Evolutionary conservation across 2,888 invertebrate species (phyloP).

Genomic region (Nasonia oneida): DNA sequence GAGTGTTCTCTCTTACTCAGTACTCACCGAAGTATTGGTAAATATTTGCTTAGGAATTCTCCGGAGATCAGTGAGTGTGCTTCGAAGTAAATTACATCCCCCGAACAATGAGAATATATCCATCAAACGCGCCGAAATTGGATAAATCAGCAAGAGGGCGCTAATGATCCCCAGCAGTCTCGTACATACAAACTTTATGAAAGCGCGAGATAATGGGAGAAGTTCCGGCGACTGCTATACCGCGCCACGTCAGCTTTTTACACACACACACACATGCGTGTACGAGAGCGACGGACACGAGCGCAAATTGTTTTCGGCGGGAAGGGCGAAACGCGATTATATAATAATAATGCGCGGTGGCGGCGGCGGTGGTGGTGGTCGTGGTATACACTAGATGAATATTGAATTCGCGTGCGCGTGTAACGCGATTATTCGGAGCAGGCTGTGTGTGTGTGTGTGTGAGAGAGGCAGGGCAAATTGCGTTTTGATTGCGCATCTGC

Average conservation of each 20-base stretch:
- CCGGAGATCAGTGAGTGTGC: not conserved
- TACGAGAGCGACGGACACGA: not conserved
- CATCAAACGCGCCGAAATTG: not conserved
- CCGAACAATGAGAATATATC: not conserved
- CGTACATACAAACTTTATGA: conserved; percentile 20
- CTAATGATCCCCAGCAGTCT: not conserved
- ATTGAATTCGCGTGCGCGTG: conserved; percentile 26
- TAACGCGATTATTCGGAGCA: conserved; percentile 1
- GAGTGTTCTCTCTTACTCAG: not conserved
- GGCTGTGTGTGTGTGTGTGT: too few species aligned
- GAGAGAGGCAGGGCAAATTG: not conserved
- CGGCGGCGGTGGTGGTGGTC: not conserved
- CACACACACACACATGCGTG: not conserved
- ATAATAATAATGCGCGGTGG: not conserved
- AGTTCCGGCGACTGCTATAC: not conserved
- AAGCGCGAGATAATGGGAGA: conserved; percentile 27
- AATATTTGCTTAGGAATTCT: not conserved
- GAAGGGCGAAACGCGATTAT: conserved; percentile 13
- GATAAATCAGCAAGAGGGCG: not conserved
- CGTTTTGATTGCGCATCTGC: conserved; percentile 31
- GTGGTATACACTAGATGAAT: conserved; percentile 6
- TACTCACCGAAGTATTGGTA: not conserved
- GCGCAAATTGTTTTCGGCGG: conserved; percentile 18
- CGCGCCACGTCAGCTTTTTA: not conserved
- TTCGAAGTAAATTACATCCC: not conserved